Evolutionary conservation across 2,888 invertebrate genomes (phyloP), one percentile per base, ranked within the genome.

Genomic region (Drosophila borealis): DNA sequence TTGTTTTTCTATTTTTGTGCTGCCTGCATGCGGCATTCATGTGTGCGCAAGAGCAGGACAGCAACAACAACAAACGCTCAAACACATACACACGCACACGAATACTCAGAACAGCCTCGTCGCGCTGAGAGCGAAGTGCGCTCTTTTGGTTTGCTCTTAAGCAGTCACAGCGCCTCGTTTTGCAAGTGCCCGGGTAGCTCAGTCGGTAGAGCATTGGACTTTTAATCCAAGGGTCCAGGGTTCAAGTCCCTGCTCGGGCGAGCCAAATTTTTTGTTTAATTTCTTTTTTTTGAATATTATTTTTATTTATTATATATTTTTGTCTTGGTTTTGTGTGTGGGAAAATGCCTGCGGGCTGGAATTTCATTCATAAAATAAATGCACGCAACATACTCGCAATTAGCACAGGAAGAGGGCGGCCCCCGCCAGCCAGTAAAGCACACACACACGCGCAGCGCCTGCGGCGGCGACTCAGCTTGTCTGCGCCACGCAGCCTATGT

Each of bases 201-300:
- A 92, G 92, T 92, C 91, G 92, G 92, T 92, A 92, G 92, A 92
- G 92, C 92, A 92, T 92, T 92, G 92, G 92, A 92, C 92, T 92
- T 92, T 92, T 92, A 92, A 92, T 92, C 92, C 92, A 92, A 92
- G 92, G 92, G 92, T 92, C 92, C 92, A 91, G 92, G 92, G 92
- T 92, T 92, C 92, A 92, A 92, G 92, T 92, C 92, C 92, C 91
- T 91, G 91, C 90, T 91, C 91, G 91, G 92, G 92, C 92, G 92
- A 68, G 9, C 57, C 46, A 44, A 13, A 0, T 59, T 80, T 72
- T 69, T 79, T 50, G 37, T 29, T 33, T 8, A 29, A 56, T 55
- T 48, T 37, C 61, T 14, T 5, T 11, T n/a, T 63, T 45, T 36
- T n/a, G n/a, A 3, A 6, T 4, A 14, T 33, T 14, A 53, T 50